Conservation (phyloP, 1,140 invertebrate genomes). For the Tetramorium parvispinum region DNA sequence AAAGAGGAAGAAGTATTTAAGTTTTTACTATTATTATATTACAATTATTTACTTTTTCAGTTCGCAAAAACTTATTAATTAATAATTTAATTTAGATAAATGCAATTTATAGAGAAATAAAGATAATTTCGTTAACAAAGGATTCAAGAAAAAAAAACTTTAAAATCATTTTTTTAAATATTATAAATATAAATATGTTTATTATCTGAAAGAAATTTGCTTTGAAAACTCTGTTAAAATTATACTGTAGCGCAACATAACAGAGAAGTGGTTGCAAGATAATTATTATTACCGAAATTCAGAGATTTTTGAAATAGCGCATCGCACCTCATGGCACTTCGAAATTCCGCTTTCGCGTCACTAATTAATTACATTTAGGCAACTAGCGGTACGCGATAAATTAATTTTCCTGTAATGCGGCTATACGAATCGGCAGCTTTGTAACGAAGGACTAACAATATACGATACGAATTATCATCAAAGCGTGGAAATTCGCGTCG, state of each 20-base stretch:
- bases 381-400: slow-evolving; percentile 62
- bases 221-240: background rate
- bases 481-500: slow-evolving; percentile 51
- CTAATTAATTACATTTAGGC: slow-evolving; percentile 67
- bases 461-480: slow-evolving; percentile 51
- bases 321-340: background rate
- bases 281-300: slow-evolving; percentile 20
- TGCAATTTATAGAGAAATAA: background rate
- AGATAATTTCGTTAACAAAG: background rate
- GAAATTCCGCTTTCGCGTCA: slow-evolving; percentile 64
- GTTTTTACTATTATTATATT: background rate
- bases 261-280: background rate
- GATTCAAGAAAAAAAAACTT: background rate
- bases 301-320: slow-evolving; percentile 30
- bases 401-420: slow-evolving; percentile 48
- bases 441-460: slow-evolving; percentile 69
- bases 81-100: background rate
- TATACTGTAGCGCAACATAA: background rate
- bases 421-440: slow-evolving; percentile 63
- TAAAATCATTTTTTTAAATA: background rate
- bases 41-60: background rate
- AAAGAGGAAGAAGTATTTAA: too few relatives aligned
- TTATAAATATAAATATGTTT: background rate
- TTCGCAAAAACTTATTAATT: background rate
- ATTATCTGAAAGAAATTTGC: background rate